Percentiles rank a stretch among this genome's conserved stretches.
Conservation (phyloP, 2,888 invertebrate genomes). For the Cerastis rubricosa region DNA sequence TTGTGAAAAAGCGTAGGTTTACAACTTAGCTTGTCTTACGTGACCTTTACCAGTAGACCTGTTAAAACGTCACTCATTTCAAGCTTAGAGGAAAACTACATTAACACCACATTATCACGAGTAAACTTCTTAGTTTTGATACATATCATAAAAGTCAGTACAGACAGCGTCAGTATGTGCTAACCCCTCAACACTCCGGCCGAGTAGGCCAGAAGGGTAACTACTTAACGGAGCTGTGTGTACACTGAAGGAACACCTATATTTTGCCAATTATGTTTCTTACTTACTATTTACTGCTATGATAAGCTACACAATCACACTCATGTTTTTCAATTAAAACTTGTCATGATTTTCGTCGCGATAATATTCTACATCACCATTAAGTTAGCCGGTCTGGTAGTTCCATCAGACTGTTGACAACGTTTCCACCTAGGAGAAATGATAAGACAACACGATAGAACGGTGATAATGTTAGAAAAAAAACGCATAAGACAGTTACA, state of each 20-base stretch:
- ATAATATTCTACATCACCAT: slow-evolving; percentile 51
- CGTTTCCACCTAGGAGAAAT: neutral
- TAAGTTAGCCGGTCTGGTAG: slow-evolving; percentile 34
- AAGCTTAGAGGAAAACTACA: slow-evolving; percentile 3
- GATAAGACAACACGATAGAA: neutral
- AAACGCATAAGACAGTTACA: neutral
- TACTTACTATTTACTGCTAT: neutral
- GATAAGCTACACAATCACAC: neutral
- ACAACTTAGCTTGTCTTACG: neutral
- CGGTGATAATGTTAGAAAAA: neutral
- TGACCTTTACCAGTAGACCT: neutral
- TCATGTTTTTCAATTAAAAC: slow-evolving; percentile 22
- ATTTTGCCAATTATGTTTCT: neutral
- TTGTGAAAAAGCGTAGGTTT: neutral
- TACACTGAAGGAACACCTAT: no score
- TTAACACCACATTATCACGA: neutral
- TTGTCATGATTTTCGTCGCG: slow-evolving; percentile 38
- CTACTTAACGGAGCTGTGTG: no score
- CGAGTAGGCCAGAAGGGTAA: no score
- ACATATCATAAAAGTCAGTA: neutral
- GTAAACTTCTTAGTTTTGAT: no score
- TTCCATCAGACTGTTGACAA: neutral
- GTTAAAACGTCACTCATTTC: neutral
- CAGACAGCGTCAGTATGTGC: no score
- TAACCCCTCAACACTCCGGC: no score